phyloP scores from a whole-genome alignment of 2,888 invertebrate genomes.

The Trachelus tabidus region DNA sequence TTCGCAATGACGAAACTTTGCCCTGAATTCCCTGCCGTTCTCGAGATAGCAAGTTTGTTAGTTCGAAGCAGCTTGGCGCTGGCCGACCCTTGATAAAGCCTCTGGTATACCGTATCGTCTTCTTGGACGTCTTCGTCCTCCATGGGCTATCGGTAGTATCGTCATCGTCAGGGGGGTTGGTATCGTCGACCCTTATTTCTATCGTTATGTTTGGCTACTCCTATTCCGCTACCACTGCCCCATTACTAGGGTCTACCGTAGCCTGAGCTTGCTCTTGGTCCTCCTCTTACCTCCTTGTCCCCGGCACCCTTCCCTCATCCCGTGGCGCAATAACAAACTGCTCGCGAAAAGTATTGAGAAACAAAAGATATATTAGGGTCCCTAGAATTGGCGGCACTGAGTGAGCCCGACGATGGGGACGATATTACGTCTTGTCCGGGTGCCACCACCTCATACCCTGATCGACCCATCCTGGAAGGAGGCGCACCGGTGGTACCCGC shows the following conservation, averaged over 20 bases:
- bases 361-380: constrained; percentile 38
- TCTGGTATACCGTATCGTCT: constrained; percentile 14
- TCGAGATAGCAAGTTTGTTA: constrained; percentile 47
- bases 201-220: no score
- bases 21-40: constrained; percentile 60
- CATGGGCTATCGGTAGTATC: no score
- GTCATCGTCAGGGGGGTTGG: no score
- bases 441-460: constrained; percentile 28
- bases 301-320: constrained; percentile 28
- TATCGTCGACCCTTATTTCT: no score
- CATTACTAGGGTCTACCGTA: no score
- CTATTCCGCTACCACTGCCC: no score
- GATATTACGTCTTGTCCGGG: constrained; percentile 41
- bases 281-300: constrained; percentile 26
- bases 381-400: constrained; percentile 29
- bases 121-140: neutral
- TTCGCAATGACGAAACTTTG: constrained; percentile 71
- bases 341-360: constrained; percentile 42
- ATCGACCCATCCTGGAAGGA: no score
- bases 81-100: no score
- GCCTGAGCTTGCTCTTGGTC: constrained; percentile 7
- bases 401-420: constrained; percentile 37
- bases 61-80: constrained; percentile 48
- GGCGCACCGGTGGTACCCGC: neutral
- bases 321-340: constrained; percentile 37